A percentile compares a stretch with the other conserved stretches of the same genome.
phyloP scores from a whole-genome alignment of 2,888 invertebrate genomes.

The Oxycera nigricornis region DNA sequence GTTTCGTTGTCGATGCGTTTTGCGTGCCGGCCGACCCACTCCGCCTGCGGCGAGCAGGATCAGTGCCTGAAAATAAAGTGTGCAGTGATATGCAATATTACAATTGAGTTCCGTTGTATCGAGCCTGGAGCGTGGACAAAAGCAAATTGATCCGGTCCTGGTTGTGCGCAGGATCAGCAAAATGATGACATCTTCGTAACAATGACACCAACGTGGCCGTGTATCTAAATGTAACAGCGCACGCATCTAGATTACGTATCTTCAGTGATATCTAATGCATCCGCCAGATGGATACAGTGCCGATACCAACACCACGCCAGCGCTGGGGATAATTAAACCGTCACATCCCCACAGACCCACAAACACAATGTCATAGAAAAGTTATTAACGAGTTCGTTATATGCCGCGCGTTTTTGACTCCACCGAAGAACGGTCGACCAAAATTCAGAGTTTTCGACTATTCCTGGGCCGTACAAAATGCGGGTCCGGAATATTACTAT shows the following conservation, averaged over 20 bases:
- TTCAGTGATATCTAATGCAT: conserved; percentile 1
- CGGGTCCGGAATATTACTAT: too few species aligned
- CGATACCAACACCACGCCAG: neutral
- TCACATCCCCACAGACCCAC: conserved; percentile 7
- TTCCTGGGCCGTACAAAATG: neutral
- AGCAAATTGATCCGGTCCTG: too few species aligned
- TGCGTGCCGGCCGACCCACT: neutral
- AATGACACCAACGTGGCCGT: neutral
- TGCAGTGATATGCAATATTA: conserved; percentile 7
- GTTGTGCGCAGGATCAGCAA: neutral
- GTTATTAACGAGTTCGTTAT: conserved; percentile 11
- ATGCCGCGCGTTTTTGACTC: conserved; percentile 3
- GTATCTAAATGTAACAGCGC: conserved; percentile 26
- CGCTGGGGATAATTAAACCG: conserved; percentile 4
- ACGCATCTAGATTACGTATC: conserved; percentile 36
- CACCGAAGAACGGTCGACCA: neutral
- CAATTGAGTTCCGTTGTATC: neutral
- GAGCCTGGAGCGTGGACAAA: neutral
- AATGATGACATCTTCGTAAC: neutral
- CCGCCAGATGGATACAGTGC: conserved; percentile 16
- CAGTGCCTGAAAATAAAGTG: neutral
- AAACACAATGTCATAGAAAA: conserved; percentile 9
- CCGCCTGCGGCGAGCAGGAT: too few species aligned
- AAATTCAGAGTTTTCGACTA: neutral
- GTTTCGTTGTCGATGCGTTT: neutral